A percentile compares a stretch with the other conserved stretches of the same genome.
phyloP scores from a whole-genome alignment of 2,888 invertebrate species.

The Corbicula japonica region DNA sequence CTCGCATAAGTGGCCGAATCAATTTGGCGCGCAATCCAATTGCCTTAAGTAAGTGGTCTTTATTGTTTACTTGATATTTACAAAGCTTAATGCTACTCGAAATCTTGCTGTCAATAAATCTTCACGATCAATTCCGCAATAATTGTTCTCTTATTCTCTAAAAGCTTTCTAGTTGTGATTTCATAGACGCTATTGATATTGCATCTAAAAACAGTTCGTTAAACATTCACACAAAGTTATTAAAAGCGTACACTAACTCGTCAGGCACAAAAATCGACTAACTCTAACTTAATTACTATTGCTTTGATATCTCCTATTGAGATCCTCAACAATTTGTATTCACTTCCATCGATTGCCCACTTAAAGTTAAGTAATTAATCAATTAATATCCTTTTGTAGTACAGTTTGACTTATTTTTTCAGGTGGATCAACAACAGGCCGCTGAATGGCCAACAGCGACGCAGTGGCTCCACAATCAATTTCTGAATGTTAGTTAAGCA shows the following conservation, averaged over 20 bases:
- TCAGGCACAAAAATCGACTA: constrained; percentile 18
- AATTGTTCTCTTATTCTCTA: constrained; percentile 36
- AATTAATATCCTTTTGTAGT: constrained; percentile 18
- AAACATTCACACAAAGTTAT: constrained; percentile 30
- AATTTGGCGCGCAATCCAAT: constrained; percentile 57
- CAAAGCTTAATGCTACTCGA: constrained; percentile 42
- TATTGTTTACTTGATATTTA: constrained; percentile 65
- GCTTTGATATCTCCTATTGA: constrained; percentile 23
- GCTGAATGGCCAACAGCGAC: too few species aligned
- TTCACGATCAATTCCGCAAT: constrained; percentile 44
- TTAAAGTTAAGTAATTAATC: constrained; percentile 32
- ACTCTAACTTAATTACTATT: constrained; percentile 43
- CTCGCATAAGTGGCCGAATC: constrained; percentile 47
- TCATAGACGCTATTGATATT: constrained; percentile 24
- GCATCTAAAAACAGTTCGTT: constrained; percentile 2
- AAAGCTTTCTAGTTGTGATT: constrained; percentile 23
- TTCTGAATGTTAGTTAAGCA: too few species aligned
- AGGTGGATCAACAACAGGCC: constrained; percentile 23
- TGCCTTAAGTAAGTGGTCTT: constrained; percentile 50
- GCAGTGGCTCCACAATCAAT: too few species aligned
- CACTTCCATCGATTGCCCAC: constrained; percentile 16
- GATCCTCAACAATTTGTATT: constrained; percentile 33
- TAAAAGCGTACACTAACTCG: constrained; percentile 19
- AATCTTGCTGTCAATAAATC: constrained; percentile 51
- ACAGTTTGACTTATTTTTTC: not conserved